phyloP scores from a whole-genome alignment of 2,888 invertebrate species.

The Philhelius pedissequus region DNA sequence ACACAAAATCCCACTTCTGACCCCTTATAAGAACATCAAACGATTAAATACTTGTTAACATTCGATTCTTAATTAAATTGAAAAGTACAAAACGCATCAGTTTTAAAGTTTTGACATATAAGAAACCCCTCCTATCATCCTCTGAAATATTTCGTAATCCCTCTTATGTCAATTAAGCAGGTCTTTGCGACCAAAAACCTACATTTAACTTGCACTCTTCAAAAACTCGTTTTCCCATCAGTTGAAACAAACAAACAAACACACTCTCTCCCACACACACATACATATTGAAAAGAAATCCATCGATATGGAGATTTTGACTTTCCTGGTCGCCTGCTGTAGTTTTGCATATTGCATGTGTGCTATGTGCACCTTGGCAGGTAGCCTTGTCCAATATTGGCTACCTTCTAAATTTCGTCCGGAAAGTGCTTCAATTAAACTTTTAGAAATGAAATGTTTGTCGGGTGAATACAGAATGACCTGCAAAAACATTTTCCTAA shows the following conservation, averaged over 20 bases:
- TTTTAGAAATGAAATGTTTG: slow-evolving; percentile 51
- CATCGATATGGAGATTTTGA: slow-evolving; percentile 57
- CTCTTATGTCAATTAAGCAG: not conserved
- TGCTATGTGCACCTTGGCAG: slow-evolving; percentile 18
- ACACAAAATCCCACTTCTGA: not conserved
- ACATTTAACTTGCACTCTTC: not conserved
- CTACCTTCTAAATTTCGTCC: not conserved
- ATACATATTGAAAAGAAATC: not conserved
- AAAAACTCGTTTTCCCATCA: not conserved
- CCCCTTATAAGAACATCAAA: not conserved
- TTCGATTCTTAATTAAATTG: not conserved
- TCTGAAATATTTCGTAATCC: not conserved
- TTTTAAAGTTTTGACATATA: not conserved
- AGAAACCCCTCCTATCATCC: not conserved
- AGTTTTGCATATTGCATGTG: slow-evolving; percentile 25
- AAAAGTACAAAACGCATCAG: not conserved
- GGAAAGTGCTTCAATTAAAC: slow-evolving; percentile 54
- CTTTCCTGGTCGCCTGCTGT: slow-evolving; percentile 7
- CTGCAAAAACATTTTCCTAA: slow-evolving; percentile 55
- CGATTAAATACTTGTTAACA: not conserved
- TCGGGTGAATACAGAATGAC: slow-evolving; percentile 44
- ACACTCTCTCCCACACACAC: not conserved
- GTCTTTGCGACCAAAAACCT: not conserved
- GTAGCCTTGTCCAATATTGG: not conserved
- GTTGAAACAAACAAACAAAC: not conserved